These are phyloP conservation scores for Elaphurus davidianus DNA, from an alignment of 2,113 vertebrate genomes.

Conservation along the genomic window DNA sequence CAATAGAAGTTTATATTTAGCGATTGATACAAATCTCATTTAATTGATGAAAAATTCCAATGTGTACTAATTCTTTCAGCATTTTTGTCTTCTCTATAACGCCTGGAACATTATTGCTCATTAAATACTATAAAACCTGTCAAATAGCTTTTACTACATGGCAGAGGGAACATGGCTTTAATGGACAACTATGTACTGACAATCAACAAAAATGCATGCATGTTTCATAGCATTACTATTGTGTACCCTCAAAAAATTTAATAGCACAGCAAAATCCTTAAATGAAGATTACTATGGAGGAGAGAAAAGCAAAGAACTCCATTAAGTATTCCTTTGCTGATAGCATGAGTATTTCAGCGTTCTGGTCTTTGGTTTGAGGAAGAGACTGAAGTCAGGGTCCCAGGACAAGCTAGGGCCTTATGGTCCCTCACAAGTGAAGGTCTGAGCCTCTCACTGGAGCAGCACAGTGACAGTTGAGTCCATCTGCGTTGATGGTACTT, in stretches of 20 bases:
- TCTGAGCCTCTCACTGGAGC: constrained; percentile 4
- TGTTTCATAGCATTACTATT: constrained; percentile 85
- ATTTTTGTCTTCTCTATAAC: not conserved
- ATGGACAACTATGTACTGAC: constrained; percentile 89
- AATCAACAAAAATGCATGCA: constrained; percentile 89
- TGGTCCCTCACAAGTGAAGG: not conserved
- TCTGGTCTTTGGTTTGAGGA: constrained; percentile 61
- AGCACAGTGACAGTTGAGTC: constrained; percentile 68
- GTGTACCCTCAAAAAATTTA: constrained; percentile 65
- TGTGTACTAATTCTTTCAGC: not conserved
- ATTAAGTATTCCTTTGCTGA: constrained; percentile 72
- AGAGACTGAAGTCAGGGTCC: constrained; percentile 42
- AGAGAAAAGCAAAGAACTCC: constrained; percentile 84
- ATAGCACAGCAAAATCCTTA: constrained; percentile 76
- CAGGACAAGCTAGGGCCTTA: constrained; percentile 36
- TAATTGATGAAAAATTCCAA: not conserved
- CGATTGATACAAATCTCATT: not conserved
- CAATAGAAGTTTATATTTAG: not conserved
- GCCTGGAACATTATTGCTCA: not conserved
- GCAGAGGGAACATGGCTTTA: constrained; percentile 96
- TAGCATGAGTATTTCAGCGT: constrained; percentile 40
- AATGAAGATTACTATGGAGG: constrained; percentile 77
- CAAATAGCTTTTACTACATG: constrained; percentile 10
- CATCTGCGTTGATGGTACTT: not conserved
- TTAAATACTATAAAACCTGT: not conserved